Base-by-base conservation (phyloP, 2,888 invertebrate species). In the Acutogordius australiensis region DNA sequence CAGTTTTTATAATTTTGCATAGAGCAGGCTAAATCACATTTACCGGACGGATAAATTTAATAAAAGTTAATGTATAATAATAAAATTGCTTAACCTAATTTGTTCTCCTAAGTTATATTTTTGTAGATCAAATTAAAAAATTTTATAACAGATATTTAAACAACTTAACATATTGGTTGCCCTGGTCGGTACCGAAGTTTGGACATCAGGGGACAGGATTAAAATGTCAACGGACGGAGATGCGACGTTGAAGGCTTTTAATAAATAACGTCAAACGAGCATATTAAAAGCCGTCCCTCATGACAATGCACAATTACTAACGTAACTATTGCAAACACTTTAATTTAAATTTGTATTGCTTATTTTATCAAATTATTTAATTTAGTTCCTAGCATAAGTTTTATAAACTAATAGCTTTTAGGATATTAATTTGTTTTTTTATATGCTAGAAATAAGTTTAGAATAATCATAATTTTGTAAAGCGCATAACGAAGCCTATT, bases 101-200 rank as follows among this genome's bases (percentile, higher is more conserved):
- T 18, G 18, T 37, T 13, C 8, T 37, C 37, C 18, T 18, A 13
- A 13, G 37, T 37, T 37, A 37, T 37, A 37, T 37, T n/a, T n/a
- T 37, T 37, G 8, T 37, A 13, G 8, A 37, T 18, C 18, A 13
- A 37, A 13, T 13, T 13, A 8, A 18, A 37, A 88, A 37, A 8
- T 8, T 13, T 13, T 37, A 13, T 13, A 4, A 51, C 66, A 94
- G 91, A 78, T 94, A 2, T 97, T 87, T 72, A 79, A 82, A 45
- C 88, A 87, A 0, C 73, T 97, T 62, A 90, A 91, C 73, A 88
- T 97, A 68, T 90, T 84, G 73, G 80, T 97, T 68, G 86, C 86
- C 0, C 74, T 97, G 65, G 86, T 91, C n/a, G 91, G 91, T 29
- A 84, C 91, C 28, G 88, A 88, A 63, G 83, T 91, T 45, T 97